Evolutionary conservation across 2,113 vertebrate genomes (phyloP).

Genomic region (Leptobrachium ailaonicum): DNA sequence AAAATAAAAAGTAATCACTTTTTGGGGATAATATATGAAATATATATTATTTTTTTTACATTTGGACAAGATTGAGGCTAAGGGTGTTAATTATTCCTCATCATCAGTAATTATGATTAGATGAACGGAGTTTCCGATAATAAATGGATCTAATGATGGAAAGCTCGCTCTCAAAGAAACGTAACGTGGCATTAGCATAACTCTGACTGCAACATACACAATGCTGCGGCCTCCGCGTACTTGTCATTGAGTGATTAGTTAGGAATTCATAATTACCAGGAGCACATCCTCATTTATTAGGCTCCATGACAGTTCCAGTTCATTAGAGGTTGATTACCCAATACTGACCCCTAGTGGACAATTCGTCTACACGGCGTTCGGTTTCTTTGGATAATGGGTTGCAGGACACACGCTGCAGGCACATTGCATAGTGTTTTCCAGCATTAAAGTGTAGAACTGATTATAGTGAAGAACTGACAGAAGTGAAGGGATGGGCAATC

Average conservation of each 20-base stretch:
- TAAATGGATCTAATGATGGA: slow-evolving; percentile 82
- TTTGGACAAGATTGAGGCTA: slow-evolving; percentile 64
- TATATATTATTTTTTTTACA: slow-evolving; percentile 52
- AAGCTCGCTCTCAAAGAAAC: slow-evolving; percentile 75
- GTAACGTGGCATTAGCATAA: slow-evolving; percentile 86
- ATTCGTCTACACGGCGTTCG: slow-evolving; percentile 45
- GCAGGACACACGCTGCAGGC: background rate
- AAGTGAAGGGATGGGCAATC: too few species aligned
- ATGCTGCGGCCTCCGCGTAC: slow-evolving; percentile 71
- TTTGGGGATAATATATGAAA: too few species aligned
- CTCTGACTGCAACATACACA: slow-evolving; percentile 74
- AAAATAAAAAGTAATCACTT: too few species aligned
- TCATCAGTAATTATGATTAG: slow-evolving; percentile 93
- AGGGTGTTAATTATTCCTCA: slow-evolving; percentile 85
- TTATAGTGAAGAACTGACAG: too few species aligned
- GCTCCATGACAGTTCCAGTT: slow-evolving; percentile 83
- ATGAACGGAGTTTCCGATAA: slow-evolving; percentile 81
- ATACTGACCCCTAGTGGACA: slow-evolving; percentile 89
- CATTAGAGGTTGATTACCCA: slow-evolving; percentile 89
- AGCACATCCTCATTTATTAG: slow-evolving; percentile 85
- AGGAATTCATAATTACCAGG: slow-evolving; percentile 95
- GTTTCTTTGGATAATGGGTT: background rate
- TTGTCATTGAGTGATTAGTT: slow-evolving; percentile 95
- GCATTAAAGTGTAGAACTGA: too few species aligned
- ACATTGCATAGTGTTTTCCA: too few species aligned